These are phyloP conservation scores for Cosmorhoe ocellata DNA, from an alignment of 2,888 invertebrate genomes.

Conservation along the genomic window DNA sequence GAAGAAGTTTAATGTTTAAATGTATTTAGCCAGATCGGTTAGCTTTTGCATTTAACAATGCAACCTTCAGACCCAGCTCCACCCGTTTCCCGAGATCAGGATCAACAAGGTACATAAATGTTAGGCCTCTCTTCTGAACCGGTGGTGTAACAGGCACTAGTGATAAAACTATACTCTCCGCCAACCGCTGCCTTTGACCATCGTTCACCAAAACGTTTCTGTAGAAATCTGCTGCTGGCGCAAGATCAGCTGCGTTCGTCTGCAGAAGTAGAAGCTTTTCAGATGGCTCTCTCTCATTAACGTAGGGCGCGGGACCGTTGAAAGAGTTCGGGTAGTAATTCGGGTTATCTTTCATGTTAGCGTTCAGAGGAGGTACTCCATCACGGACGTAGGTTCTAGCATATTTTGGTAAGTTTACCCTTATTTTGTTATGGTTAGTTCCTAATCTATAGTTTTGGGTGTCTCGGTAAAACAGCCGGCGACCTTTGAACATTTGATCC, in stretches of 20 bases:
- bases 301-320: slow-evolving; percentile 88
- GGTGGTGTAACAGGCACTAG: slow-evolving; percentile 24
- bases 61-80: slow-evolving; percentile 65
- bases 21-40: slow-evolving; percentile 6
- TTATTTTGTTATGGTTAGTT: slow-evolving; percentile 54
- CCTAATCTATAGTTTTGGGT: slow-evolving; percentile 62
- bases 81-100: slow-evolving; percentile 86
- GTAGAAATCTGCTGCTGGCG: slow-evolving; percentile 88
- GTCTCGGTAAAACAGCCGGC: slow-evolving; percentile 53
- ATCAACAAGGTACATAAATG: slow-evolving; percentile 87
- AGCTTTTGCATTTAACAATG: slow-evolving; percentile 13
- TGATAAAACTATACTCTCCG: slow-evolving; percentile 8
- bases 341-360: slow-evolving; percentile 93
- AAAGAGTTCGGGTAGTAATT: slow-evolving; percentile 98
- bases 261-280: slow-evolving; percentile 25
- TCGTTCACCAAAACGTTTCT: slow-evolving; percentile 78
- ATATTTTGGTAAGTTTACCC: slow-evolving; percentile 56
- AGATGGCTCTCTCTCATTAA: slow-evolving; percentile 59
- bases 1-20: no score
- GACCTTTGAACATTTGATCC: slow-evolving; percentile 53
- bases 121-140: slow-evolving; percentile 22
- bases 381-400: slow-evolving; percentile 55
- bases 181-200: slow-evolving; percentile 30
- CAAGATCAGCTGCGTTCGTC: slow-evolving; percentile 26
- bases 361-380: slow-evolving; percentile 76